phyloP scores from a whole-genome alignment of 2,113 vertebrate species.

The Meleagris gallopavo region DNA sequence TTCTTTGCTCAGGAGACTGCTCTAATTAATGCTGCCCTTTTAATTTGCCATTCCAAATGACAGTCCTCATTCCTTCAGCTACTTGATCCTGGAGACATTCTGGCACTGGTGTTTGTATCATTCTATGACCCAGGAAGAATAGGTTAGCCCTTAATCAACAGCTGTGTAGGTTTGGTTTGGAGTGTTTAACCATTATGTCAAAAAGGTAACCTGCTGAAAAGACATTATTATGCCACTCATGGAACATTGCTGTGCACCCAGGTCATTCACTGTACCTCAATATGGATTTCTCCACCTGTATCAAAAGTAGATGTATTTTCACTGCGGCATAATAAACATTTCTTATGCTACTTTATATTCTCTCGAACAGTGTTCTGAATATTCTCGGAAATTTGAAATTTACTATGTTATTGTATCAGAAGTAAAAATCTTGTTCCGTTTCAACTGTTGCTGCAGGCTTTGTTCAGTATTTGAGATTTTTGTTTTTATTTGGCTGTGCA shows the following conservation, averaged over 20 bases:
- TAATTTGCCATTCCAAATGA: background rate
- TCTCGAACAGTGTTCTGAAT: background rate
- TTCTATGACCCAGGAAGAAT: background rate
- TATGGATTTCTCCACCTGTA: background rate
- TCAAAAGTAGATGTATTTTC: background rate
- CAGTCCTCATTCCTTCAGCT: background rate
- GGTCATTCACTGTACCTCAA: background rate
- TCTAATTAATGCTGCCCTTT: background rate
- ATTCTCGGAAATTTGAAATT: background rate
- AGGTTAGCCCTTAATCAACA: background rate
- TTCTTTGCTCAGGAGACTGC: background rate
- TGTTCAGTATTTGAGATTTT: background rate
- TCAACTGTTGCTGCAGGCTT: background rate
- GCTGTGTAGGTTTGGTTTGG: background rate
- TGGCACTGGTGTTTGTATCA: background rate
- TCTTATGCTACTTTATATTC: background rate
- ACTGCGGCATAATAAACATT: background rate
- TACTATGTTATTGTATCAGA: rapidly evolving
- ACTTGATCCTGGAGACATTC: background rate
- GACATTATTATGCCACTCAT: rapidly evolving
- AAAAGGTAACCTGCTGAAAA: background rate
- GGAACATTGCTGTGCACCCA: background rate
- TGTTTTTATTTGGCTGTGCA: background rate
- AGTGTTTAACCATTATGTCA: background rate
- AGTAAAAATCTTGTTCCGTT: background rate